phyloP scores from a whole-genome alignment of 2,888 invertebrate genomes.

The Sinodicranocentrus sp. region DNA sequence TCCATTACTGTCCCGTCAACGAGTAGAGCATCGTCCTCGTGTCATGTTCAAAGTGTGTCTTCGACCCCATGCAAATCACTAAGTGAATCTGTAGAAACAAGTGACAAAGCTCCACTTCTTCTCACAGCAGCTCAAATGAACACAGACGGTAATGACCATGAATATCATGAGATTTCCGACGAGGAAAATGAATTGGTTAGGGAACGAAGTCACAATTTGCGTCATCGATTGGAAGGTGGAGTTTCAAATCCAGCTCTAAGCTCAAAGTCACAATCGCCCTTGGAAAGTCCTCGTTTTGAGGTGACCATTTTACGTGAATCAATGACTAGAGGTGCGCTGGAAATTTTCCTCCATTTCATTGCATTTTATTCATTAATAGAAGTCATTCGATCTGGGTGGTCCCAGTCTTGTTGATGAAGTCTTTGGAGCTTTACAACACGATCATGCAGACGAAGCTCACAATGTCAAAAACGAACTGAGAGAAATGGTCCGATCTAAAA shows the following conservation, averaged over 20 bases:
- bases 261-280: slow-evolving; percentile 77
- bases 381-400: slow-evolving; percentile 85
- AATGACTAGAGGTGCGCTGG: too few relatives aligned
- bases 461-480: slow-evolving; percentile 86
- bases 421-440: slow-evolving; percentile 82
- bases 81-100: slow-evolving; percentile 69
- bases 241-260: slow-evolving; percentile 76
- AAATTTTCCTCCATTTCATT: too few relatives aligned
- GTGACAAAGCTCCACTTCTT: slow-evolving; percentile 75
- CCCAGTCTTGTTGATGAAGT: slow-evolving; percentile 94
- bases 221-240: slow-evolving; percentile 68
- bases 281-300: slow-evolving; percentile 80
- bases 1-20: slow-evolving; percentile 41
- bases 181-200: slow-evolving; percentile 82
- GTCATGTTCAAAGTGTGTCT: slow-evolving; percentile 40
- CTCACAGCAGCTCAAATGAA: slow-evolving; percentile 72
- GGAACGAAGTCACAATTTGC: slow-evolving; percentile 40
- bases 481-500: slow-evolving; percentile 82
- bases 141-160: slow-evolving; percentile 81
- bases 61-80: slow-evolving; percentile 67
- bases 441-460: slow-evolving; percentile 80
- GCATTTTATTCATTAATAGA: slow-evolving; percentile 64
- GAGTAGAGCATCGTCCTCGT: slow-evolving; percentile 13
- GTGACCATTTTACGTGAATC: slow-evolving; percentile 77
- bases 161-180: slow-evolving; percentile 91